Conservation (phyloP, 2,113 vertebrate genomes). For the Lontra canadensis region DNA sequence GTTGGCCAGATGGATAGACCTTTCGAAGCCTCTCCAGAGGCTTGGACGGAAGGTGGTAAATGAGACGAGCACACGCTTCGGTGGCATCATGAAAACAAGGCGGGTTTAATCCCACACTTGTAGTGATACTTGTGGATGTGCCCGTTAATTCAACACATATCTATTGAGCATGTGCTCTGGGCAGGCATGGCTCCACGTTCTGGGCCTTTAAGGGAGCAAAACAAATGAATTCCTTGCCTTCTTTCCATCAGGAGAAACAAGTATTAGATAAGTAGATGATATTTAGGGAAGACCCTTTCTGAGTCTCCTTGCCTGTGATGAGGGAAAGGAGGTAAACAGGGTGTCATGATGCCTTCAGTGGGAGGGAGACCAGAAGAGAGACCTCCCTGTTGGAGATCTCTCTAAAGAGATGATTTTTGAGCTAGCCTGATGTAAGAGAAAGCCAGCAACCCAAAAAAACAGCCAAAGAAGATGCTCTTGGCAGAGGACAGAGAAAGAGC, state of each 20-base stretch:
- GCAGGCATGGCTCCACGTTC: not conserved
- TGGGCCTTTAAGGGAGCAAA: not conserved
- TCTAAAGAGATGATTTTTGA: not conserved
- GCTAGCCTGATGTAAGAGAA: not conserved
- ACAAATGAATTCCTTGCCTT: not conserved
- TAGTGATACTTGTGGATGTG: too few relatives aligned
- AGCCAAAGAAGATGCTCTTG: not conserved
- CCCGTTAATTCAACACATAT: not conserved
- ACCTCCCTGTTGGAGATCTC: fast-evolving
- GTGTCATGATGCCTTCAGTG: fast-evolving
- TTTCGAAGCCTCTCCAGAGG: not conserved
- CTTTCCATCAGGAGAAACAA: not conserved
- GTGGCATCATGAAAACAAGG: not conserved
- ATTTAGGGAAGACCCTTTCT: not conserved
- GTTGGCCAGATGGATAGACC: not conserved
- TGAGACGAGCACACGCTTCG: not conserved
- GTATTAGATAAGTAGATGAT: not conserved
- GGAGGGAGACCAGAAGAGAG: fast-evolving
- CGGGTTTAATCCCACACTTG: not conserved
- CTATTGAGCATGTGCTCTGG: too few relatives aligned
- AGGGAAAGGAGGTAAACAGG: not conserved
- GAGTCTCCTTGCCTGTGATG: not conserved
- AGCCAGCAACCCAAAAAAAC: not conserved
- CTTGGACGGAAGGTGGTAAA: too few relatives aligned
- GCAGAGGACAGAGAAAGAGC: not conserved